Evolutionary conservation across 2,888 invertebrate species (phyloP).

Genomic region (Branchellion lobata): DNA sequence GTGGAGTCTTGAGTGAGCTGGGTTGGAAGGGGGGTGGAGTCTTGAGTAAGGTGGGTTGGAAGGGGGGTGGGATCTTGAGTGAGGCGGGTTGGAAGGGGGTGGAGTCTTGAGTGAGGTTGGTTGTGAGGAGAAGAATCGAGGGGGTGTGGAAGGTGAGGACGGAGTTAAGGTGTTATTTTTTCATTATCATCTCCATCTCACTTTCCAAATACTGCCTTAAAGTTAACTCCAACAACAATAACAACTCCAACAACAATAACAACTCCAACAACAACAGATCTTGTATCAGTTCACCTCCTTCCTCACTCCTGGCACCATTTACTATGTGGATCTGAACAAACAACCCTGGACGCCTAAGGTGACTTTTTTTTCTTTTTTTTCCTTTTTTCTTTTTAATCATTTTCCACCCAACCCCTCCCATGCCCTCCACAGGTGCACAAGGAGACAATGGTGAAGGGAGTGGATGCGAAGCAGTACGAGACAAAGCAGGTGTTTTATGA

Average conservation of each 20-base stretch:
- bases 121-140: too few relatives aligned
- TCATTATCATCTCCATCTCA: too few relatives aligned
- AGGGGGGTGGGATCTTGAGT: background rate
- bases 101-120: background rate
- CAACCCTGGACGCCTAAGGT: constrained; percentile 67
- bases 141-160: too few relatives aligned
- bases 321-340: constrained; percentile 75
- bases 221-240: too few relatives aligned
- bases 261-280: constrained; percentile 67
- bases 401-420: background rate
- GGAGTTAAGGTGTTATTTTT: too few relatives aligned
- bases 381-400: background rate
- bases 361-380: background rate
- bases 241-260: too few relatives aligned
- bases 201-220: too few relatives aligned
- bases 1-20: background rate
- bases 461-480: constrained; percentile 76
- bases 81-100: background rate
- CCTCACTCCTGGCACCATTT: constrained; percentile 83
- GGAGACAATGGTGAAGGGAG: constrained; percentile 80
- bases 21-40: background rate
- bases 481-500: constrained; percentile 86
- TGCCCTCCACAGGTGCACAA: constrained; percentile 75
- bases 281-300: constrained; percentile 93
- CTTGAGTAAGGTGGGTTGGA: background rate